phyloP scores from a whole-genome alignment of 2,888 invertebrate genomes.

The Trilocha varians region DNA sequence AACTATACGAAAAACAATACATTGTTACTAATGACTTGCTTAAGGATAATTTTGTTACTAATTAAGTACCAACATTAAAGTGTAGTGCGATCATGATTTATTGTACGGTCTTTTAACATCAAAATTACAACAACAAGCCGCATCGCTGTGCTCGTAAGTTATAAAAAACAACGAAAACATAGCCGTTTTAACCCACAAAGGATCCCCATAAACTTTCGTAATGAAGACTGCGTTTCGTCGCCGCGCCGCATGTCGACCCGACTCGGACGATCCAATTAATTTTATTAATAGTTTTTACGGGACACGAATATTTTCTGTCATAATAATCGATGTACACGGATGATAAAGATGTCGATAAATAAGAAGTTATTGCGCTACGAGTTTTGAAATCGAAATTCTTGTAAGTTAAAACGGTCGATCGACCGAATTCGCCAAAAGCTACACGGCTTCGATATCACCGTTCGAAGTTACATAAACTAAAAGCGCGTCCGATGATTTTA shows the following conservation, averaged over 20 bases:
- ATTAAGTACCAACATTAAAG: constrained; percentile 24
- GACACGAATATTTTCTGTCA: constrained; percentile 18
- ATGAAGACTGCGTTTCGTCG: constrained; percentile 14
- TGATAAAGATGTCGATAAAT: constrained; percentile 28
- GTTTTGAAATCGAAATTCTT: constrained; percentile 36
- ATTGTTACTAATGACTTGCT: no score
- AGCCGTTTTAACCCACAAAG: constrained; percentile 20
- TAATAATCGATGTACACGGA: constrained; percentile 13
- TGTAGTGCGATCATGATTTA: constrained; percentile 25
- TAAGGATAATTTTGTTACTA: constrained; percentile 22
- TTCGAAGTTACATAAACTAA: constrained; percentile 38
- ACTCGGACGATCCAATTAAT: constrained; percentile 22
- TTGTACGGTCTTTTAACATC: constrained; percentile 23
- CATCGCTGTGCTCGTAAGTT: constrained; percentile 22
- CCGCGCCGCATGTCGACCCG: background rate
- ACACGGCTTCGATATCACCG: constrained; percentile 34
- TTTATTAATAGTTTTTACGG: constrained; percentile 25
- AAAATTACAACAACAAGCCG: constrained; percentile 26
- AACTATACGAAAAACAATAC: no score
- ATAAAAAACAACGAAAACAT: constrained; percentile 21
- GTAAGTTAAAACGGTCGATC: constrained; percentile 27
- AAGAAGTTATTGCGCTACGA: constrained; percentile 25
- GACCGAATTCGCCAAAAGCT: constrained; percentile 40
- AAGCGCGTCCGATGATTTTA: constrained; percentile 32
- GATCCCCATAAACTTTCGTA: constrained; percentile 21